A percentile compares a stretch with the other conserved stretches of the same genome.
These are phyloP conservation scores for Ammodytes dubius DNA, from an alignment of 2,113 vertebrate species.

Conservation along the genomic window DNA sequence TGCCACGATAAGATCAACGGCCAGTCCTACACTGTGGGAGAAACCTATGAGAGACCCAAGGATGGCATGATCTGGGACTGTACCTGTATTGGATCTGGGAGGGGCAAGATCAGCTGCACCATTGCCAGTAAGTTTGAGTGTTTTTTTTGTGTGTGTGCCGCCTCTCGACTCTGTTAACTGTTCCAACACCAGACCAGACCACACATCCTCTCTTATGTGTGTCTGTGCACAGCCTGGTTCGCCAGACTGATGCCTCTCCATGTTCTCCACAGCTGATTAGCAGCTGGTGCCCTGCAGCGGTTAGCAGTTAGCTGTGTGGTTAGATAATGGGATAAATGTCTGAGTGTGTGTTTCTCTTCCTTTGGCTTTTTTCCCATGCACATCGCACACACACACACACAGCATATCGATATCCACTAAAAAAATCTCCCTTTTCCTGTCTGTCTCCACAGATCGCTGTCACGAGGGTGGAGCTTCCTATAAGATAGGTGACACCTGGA, in stretches of 20 bases:
- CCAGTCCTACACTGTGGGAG: conserved; percentile 90
- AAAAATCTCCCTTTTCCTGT: background rate
- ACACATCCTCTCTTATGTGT: conserved; percentile 27
- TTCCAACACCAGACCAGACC: conserved; percentile 38
- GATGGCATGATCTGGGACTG: conserved; percentile 99
- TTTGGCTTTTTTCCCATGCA: background rate
- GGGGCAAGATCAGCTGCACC: conserved; percentile 83
- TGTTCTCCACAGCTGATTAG: conserved; percentile 49
- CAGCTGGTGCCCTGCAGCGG: conserved; percentile 51
- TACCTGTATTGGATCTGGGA: conserved; percentile 95
- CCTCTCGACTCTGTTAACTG: conserved; percentile 1
- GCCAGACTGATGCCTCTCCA: conserved; percentile 39
- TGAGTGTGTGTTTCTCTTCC: conserved; percentile 22
- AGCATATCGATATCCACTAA: background rate
- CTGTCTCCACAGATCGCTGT: conserved; percentile 89
- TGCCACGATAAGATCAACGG: conserved; percentile 95
- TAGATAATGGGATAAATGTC: conserved; percentile 50
- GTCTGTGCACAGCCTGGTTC: conserved; percentile 12
- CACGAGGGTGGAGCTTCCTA: conserved; percentile 96
- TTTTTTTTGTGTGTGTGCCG: background rate
- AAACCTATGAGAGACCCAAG: conserved; percentile 95
- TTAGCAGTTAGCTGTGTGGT: conserved; percentile 50
- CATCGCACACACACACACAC: background rate
- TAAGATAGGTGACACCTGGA: conserved; percentile 97
- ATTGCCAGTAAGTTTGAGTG: conserved; percentile 80